Percentiles rank a stretch among this genome's conserved stretches.
Evolutionary conservation across 2,888 invertebrate species (phyloP).

Genomic region (Microchrysa polita): DNA sequence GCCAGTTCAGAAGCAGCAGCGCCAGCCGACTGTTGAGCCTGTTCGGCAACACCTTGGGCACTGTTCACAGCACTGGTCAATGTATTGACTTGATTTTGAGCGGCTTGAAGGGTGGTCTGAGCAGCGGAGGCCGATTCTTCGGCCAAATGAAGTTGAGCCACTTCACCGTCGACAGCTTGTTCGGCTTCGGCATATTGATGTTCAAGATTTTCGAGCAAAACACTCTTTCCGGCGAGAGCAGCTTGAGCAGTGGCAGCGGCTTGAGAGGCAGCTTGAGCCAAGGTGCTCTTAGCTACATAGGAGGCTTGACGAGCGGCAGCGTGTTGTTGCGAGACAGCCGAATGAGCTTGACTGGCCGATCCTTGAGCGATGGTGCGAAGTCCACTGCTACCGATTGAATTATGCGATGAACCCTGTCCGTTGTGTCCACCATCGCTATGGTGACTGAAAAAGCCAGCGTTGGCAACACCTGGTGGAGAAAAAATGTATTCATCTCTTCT

Average conservation of each 20-base stretch:
- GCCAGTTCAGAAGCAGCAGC: conserved; percentile 77
- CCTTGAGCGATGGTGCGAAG: conserved; percentile 77
- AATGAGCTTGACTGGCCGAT: conserved; percentile 80
- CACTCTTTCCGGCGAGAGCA: conserved; percentile 73
- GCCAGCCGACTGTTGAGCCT: conserved; percentile 74
- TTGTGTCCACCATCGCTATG: neutral
- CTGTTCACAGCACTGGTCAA: conserved; percentile 77
- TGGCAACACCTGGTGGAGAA: neutral
- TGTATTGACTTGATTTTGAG: conserved; percentile 72
- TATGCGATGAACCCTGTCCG: neutral
- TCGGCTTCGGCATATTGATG: conserved; percentile 80
- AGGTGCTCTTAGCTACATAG: conserved; percentile 79
- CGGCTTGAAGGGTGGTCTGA: conserved; percentile 73
- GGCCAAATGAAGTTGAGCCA: conserved; percentile 75
- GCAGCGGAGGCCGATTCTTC: conserved; percentile 74
- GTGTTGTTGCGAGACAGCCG: conserved; percentile 77
- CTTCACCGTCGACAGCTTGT: conserved; percentile 73
- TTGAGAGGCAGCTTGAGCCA: conserved; percentile 80
- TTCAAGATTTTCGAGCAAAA: conserved; percentile 74
- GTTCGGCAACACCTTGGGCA: conserved; percentile 70
- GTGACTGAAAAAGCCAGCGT: neutral
- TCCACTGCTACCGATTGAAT: conserved; percentile 69
- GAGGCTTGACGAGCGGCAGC: conserved; percentile 83
- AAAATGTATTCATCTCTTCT: no score
- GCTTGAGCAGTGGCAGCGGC: conserved; percentile 76